Evolutionary conservation across 2,888 invertebrate genomes (phyloP).

Genomic region (Dasypolia templi): DNA sequence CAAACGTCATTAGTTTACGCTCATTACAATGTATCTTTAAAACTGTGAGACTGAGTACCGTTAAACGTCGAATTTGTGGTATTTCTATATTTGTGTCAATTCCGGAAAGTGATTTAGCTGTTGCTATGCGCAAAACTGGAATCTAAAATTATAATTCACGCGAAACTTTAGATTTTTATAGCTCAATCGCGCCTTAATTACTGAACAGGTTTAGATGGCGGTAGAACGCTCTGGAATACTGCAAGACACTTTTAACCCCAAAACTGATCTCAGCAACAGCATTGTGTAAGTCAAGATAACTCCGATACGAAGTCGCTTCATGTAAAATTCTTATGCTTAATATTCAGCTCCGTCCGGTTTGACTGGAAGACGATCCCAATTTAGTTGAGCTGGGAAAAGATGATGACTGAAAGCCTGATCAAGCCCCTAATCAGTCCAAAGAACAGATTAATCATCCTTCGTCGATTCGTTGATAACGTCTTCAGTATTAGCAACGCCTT

Average conservation of each 20-base stretch:
- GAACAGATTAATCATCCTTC: neutral
- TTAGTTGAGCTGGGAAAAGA: neutral
- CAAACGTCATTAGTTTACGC: constrained; percentile 27
- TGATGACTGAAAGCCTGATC: neutral
- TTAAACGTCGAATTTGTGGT: neutral
- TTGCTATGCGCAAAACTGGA: constrained; percentile 31
- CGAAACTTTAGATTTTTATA: neutral
- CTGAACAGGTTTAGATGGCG: neutral
- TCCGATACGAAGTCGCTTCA: neutral
- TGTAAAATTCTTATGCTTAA: neutral
- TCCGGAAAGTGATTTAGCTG: constrained; percentile 16
- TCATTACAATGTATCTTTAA: constrained; percentile 3
- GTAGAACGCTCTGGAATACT: neutral
- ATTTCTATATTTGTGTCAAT: constrained; percentile 34
- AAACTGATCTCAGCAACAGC: neutral
- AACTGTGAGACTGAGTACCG: constrained; percentile 4
- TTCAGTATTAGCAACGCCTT: constrained; percentile 11
- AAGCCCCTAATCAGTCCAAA: neutral
- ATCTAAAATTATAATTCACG: constrained; percentile 4
- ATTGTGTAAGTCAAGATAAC: neutral
- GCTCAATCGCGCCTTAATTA: neutral
- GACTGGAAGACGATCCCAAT: too few species aligned
- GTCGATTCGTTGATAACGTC: constrained; percentile 12
- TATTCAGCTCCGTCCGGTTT: neutral
- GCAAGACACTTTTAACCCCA: neutral